Evolutionary conservation across 2,113 vertebrate genomes (phyloP).

Genomic region (Grus americana): DNA sequence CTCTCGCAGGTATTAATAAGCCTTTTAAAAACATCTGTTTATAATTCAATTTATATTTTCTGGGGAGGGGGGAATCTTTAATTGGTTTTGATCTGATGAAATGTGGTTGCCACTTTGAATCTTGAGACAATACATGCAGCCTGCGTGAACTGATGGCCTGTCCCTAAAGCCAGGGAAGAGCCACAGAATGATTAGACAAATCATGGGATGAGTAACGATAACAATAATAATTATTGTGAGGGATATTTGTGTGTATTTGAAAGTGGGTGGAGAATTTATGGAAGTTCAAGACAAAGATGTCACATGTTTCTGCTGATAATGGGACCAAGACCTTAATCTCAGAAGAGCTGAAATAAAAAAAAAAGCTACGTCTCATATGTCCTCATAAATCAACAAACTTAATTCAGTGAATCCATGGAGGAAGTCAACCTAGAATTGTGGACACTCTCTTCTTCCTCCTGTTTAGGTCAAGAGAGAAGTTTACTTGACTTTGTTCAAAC

Average conservation of each 20-base stretch:
- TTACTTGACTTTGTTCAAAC: neutral
- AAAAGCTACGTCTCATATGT: neutral
- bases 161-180: neutral
- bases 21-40: neutral
- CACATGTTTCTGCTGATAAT: neutral
- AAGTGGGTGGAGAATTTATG: neutral
- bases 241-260: neutral
- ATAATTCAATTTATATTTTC: neutral
- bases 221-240: neutral
- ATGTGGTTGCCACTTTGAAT: neutral
- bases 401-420: neutral
- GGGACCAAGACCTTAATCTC: neutral
- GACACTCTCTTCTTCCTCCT: neutral
- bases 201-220: neutral
- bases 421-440: neutral
- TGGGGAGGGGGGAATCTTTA: neutral
- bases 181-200: neutral
- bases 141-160: neutral
- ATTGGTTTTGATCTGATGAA: neutral
- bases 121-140: neutral
- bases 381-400: neutral
- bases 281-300: neutral
- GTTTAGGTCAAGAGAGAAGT: neutral
- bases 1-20: slow-evolving; percentile 85
- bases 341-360: neutral